A percentile compares a stretch with the other conserved stretches of the same genome.
Conservation (phyloP, 2,797 vertebrate genomes). For the Sebastes iracundus region DNA sequence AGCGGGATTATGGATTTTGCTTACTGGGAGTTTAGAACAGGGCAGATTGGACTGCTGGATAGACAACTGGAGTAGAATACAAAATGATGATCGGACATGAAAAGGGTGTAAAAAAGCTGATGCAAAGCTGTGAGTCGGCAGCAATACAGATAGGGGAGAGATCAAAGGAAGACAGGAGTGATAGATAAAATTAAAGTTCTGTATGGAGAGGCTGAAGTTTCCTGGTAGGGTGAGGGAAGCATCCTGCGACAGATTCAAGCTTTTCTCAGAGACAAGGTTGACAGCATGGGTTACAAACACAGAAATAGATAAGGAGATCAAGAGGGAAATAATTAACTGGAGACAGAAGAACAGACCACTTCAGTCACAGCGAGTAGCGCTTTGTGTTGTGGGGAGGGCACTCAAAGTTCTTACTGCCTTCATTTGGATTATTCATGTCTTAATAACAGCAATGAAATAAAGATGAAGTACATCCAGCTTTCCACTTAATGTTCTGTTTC, state of each 20-base stretch:
- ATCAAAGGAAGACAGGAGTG: slow-evolving; percentile 27
- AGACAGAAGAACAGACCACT: slow-evolving; percentile 13
- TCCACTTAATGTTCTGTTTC: not conserved
- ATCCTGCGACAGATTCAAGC: slow-evolving; percentile 3
- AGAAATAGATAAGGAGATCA: slow-evolving; percentile 8
- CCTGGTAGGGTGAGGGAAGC: not conserved
- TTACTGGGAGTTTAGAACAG: not conserved
- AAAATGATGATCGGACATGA: slow-evolving; percentile 24
- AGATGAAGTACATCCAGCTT: slow-evolving; percentile 40
- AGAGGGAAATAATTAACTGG: not conserved
- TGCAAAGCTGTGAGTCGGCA: slow-evolving; percentile 1
- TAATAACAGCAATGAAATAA: slow-evolving; percentile 51
- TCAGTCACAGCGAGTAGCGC: not conserved
- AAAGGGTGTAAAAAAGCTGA: not conserved
- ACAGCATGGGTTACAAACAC: not conserved
- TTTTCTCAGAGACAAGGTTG: not conserved
- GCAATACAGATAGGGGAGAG: not conserved
- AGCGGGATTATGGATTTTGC: not conserved
- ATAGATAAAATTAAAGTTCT: slow-evolving; percentile 9
- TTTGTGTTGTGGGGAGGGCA: not conserved
- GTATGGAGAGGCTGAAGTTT: slow-evolving; percentile 1
- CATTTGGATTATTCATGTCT: slow-evolving; percentile 52
- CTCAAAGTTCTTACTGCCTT: not conserved
- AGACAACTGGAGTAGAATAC: slow-evolving; percentile 15
- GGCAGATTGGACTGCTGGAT: not conserved